A percentile compares a stretch with the other conserved stretches of the same genome.
Evolutionary conservation across 1,140 invertebrate genomes (phyloP).

Genomic region (Drosophila suzukii): DNA sequence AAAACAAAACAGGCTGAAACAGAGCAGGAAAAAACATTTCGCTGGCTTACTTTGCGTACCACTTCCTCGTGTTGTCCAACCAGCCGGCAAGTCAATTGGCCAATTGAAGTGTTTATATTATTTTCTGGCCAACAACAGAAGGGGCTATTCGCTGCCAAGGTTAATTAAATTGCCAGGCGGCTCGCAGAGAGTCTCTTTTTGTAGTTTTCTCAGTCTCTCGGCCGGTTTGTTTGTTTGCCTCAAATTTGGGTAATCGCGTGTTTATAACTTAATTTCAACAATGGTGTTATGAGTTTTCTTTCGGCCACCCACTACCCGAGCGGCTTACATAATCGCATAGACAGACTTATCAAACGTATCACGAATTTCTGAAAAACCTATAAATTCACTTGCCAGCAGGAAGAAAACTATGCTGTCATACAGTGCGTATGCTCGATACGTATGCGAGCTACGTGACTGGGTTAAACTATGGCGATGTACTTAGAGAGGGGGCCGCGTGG

Average conservation of each 20-base stretch:
- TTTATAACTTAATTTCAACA: constrained; percentile 59
- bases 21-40: constrained; percentile 70
- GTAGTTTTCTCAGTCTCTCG: constrained; percentile 6
- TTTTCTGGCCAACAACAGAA: constrained; percentile 25
- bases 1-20: constrained; percentile 16
- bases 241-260: constrained; percentile 71
- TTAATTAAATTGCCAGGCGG: constrained; percentile 80
- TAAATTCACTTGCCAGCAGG: constrained; percentile 45
- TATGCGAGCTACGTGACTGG: constrained; percentile 69
- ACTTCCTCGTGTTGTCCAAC: constrained; percentile 76
- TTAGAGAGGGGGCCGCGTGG: constrained; percentile 18
- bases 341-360: constrained; percentile 71
- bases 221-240: constrained; percentile 10
- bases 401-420: constrained; percentile 67
- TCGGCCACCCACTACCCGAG: constrained; percentile 48
- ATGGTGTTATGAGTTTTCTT: constrained; percentile 60
- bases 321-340: constrained; percentile 55
- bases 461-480: constrained; percentile 27
- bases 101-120: constrained; percentile 73
- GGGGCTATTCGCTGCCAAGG: constrained; percentile 75
- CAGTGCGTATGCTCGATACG: constrained; percentile 54
- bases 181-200: constrained; percentile 35
- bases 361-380: constrained; percentile 59
- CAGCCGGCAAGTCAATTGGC: constrained; percentile 80
- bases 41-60: constrained; percentile 72